Evolutionary conservation across 2,888 invertebrate species (phyloP), one percentile per base, ranked within the genome.

Genomic region (Athalia rosae): DNA sequence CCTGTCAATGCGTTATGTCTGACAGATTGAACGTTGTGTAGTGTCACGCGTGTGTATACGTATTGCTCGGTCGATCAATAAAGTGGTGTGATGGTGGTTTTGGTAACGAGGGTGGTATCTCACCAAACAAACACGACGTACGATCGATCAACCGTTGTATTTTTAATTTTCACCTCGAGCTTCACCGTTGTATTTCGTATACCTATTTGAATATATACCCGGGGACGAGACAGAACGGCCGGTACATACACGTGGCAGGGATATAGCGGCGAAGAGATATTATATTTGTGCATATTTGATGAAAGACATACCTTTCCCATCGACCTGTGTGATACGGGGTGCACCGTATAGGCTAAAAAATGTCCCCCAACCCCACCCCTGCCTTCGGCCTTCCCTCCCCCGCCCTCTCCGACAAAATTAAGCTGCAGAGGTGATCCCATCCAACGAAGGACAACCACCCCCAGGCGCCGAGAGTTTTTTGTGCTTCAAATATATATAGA

Each of bases 21-120:
- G 67, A 28, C 28, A 28, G 28, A 50, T 67, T 50, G 67, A 41
- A 28, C 50, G 8, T 43, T 71, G 43, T 41, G 56, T 15, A 58
- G 3, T 43, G 71, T 28, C 28, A 28, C 1, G 28, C 28, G 28
- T 2, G 28, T 28, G 28, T n/a, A n/a, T 41, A 58, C 67, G 41
- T 45, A 45, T 71, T n/a, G 15, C 43, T 45, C n/a, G 7, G 45
- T 43, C 58, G 71, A 71, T 71, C 71, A 71, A 71, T 71, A 71
- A 71, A 56, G 45, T 58, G n/a, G 28, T 28, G 28, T 28, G 28
- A 28, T 28, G 28, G 71, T 71, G 71, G 71, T 71, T 71, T 58
- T 53, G 71, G 71, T 71, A 58, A 71, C 71, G 71, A 71, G 71
- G 71, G 71, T 71, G 58, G 47, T 13, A 58, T 71, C 43, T 71